These are phyloP conservation scores for Lamellibrachia columna DNA, from an alignment of 2,888 invertebrate genomes.

Conservation along the genomic window DNA sequence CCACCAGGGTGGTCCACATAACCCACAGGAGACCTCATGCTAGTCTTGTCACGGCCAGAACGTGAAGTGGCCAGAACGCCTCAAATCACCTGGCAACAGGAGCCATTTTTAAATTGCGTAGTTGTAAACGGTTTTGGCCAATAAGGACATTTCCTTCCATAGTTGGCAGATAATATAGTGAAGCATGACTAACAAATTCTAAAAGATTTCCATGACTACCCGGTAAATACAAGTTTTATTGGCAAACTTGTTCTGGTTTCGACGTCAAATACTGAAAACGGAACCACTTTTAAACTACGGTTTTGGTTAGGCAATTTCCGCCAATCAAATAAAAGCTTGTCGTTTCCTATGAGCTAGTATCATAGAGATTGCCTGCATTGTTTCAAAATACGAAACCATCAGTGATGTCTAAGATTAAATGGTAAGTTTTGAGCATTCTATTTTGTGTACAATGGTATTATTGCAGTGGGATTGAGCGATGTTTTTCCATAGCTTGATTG, in stretches of 20 bases:
- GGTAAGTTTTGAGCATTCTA: neutral
- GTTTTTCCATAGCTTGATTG: neutral
- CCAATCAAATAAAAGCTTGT: neutral
- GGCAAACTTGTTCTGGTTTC: neutral
- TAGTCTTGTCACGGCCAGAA: too few relatives aligned
- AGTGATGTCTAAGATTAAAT: neutral
- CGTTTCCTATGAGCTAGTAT: neutral
- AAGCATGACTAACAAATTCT: neutral
- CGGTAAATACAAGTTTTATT: neutral
- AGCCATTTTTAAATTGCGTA: too few relatives aligned
- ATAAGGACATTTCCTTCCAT: neutral
- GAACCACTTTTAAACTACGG: too few relatives aligned
- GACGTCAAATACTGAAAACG: neutral
- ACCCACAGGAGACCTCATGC: too few relatives aligned
- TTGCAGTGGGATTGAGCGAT: neutral
- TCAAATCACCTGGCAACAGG: too few relatives aligned
- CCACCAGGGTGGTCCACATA: too few relatives aligned
- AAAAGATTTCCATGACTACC: neutral
- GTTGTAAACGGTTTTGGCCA: neutral
- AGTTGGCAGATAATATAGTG: neutral
- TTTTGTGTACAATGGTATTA: neutral
- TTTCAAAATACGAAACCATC: neutral
- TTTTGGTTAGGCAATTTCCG: neutral
- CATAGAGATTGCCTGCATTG: neutral
- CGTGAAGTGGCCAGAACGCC: too few relatives aligned